Conservation (phyloP, 2,797 vertebrate genomes). For the Clarias pachynema region DNA sequence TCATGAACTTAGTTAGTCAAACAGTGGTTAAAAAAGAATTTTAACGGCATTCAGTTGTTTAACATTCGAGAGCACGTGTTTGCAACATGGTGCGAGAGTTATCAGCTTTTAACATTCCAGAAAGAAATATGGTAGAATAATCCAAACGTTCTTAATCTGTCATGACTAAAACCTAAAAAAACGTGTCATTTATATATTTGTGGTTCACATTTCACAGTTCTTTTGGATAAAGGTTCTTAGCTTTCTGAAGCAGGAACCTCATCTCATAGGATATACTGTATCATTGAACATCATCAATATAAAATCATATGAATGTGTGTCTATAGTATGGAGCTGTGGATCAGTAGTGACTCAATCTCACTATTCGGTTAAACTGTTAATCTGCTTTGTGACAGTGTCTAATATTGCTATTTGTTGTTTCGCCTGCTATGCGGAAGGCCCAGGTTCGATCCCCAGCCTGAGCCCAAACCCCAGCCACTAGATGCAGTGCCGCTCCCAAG, state of each 20-base stretch:
- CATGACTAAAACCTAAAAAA: neutral
- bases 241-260: neutral
- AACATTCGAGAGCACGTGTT: neutral
- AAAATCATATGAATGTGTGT: no score
- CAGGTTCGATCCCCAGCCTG: no score
- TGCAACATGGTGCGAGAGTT: neutral
- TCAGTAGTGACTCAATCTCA: neutral
- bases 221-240: neutral
- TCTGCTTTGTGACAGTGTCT: no score
- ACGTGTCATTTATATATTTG: no score
- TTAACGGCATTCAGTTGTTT: conserved; percentile 21
- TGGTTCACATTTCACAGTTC: neutral
- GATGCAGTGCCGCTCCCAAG: no score
- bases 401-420: no score
- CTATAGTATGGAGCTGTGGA: neutral
- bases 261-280: neutral
- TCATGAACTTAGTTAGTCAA: conserved; percentile 5
- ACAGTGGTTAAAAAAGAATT: conserved; percentile 20
- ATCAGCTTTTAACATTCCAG: no score
- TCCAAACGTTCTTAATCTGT: neutral
- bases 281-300: no score
- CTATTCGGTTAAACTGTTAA: neutral
- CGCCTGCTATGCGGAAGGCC: no score
- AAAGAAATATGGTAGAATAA: neutral
- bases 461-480: no score